Conservation (phyloP, 2,888 invertebrate genomes). For the Lathronympha strigana region DNA sequence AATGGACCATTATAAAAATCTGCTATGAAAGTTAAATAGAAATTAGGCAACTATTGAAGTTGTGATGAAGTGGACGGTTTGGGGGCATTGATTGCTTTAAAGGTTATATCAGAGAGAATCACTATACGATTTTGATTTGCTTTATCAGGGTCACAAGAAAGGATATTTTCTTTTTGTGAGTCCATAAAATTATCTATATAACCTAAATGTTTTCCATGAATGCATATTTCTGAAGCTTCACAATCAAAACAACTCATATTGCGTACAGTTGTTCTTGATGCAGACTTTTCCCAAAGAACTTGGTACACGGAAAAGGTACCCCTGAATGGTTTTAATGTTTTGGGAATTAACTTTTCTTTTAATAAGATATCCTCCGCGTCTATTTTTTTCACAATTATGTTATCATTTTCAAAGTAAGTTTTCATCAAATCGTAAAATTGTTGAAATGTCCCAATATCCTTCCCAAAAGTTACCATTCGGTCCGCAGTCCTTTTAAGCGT, state of each 20-base stretch:
- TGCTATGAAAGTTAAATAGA: too few species aligned
- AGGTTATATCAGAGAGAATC: too few species aligned
- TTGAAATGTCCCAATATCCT: conserved; percentile 33
- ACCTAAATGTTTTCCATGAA: conserved; percentile 2
- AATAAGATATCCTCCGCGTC: neutral
- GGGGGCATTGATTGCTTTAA: too few species aligned
- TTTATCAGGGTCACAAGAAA: too few species aligned
- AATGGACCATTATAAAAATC: too few species aligned
- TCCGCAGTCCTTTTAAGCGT: conserved; percentile 44
- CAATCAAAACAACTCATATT: neutral
- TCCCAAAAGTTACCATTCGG: conserved; percentile 34
- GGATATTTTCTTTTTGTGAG: too few species aligned
- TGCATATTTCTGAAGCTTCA: neutral
- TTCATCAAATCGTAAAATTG: neutral
- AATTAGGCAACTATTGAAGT: too few species aligned
- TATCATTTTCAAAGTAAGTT: neutral
- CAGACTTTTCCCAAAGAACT: neutral
- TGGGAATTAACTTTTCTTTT: neutral
- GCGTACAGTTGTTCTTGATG: neutral
- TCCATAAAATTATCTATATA: too few species aligned
- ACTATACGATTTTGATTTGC: too few species aligned
- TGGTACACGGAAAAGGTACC: conserved; percentile 7
- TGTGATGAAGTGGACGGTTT: too few species aligned
- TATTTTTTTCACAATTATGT: neutral
- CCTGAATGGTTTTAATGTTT: conserved; percentile 3